Conservation (phyloP, 2,113 vertebrate species). For the Xenopus laevis region DNA sequence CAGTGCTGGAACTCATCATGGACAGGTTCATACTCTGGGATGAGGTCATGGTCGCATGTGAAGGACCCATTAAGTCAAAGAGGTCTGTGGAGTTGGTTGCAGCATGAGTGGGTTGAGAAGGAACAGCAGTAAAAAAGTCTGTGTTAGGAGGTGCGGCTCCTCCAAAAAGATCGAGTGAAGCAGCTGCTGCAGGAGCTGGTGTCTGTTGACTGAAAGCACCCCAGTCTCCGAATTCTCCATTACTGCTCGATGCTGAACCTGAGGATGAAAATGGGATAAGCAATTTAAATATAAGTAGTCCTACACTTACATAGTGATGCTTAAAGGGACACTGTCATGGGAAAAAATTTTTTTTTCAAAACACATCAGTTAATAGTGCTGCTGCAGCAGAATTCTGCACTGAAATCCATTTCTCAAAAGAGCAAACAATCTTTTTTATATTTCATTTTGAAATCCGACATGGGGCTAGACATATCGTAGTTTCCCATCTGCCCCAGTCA, state of each 20-base stretch:
- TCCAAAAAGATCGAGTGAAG: conserved; percentile 62
- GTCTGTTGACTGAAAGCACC: conserved; percentile 85
- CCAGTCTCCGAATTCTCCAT: conserved; percentile 93
- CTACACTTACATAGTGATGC: too few species aligned
- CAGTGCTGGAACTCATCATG: conserved; percentile 75
- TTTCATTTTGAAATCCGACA: too few species aligned
- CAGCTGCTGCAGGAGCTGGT: conserved; percentile 61
- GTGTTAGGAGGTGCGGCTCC: conserved; percentile 57
- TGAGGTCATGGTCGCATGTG: conserved; percentile 77
- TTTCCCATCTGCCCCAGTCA: too few species aligned
- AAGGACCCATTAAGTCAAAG: conserved; percentile 84
- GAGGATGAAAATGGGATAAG: conserved; percentile 30
- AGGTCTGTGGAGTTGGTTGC: conserved; percentile 73
- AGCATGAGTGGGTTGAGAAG: conserved; percentile 52
- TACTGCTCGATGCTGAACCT: conserved; percentile 71
- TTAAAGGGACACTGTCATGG: too few species aligned
- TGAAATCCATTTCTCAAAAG: too few species aligned
- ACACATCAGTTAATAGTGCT: too few species aligned
- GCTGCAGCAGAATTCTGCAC: too few species aligned
- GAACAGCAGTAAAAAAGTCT: conserved; percentile 51
- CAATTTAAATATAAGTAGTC: too few species aligned
- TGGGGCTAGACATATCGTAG: too few species aligned
- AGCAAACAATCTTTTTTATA: too few species aligned
- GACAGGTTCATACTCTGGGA: conserved; percentile 93
- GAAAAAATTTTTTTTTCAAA: too few species aligned